Conservation (phyloP, 2,113 vertebrate genomes). For the Hippocampus zosterae region DNA sequence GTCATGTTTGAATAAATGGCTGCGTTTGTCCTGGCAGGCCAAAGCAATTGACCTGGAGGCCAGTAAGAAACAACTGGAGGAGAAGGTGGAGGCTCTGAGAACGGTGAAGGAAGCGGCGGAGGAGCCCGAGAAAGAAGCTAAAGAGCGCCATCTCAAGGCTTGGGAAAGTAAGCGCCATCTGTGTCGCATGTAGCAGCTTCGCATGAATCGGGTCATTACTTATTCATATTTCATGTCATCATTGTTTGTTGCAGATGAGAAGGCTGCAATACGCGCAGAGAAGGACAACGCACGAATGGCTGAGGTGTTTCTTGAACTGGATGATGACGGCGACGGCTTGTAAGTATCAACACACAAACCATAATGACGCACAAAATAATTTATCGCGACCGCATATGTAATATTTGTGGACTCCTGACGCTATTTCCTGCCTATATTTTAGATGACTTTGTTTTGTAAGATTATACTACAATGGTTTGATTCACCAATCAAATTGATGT, state of each 20-base stretch:
- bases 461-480: background rate
- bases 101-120: conserved; percentile 79
- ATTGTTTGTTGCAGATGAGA: conserved; percentile 73
- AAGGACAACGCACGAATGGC: conserved; percentile 73
- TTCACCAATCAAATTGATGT: background rate
- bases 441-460: background rate
- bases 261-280: conserved; percentile 65
- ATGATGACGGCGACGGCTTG: conserved; percentile 79
- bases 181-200: background rate
- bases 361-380: background rate
- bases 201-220: background rate
- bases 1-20: background rate
- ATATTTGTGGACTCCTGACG: background rate
- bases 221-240: background rate
- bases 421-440: background rate
- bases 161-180: conserved; percentile 79
- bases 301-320: conserved; percentile 80
- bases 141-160: conserved; percentile 79
- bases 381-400: too few relatives aligned
- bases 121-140: conserved; percentile 83
- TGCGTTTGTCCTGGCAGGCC: conserved; percentile 52
- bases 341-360: conserved; percentile 65
- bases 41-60: conserved; percentile 75
- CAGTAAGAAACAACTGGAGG: conserved; percentile 74
- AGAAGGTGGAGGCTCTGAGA: conserved; percentile 75